A percentile compares a stretch with the other conserved stretches of the same genome.
Conservation (phyloP, 1,140 invertebrate species). For the Megalopta genalis region DNA sequence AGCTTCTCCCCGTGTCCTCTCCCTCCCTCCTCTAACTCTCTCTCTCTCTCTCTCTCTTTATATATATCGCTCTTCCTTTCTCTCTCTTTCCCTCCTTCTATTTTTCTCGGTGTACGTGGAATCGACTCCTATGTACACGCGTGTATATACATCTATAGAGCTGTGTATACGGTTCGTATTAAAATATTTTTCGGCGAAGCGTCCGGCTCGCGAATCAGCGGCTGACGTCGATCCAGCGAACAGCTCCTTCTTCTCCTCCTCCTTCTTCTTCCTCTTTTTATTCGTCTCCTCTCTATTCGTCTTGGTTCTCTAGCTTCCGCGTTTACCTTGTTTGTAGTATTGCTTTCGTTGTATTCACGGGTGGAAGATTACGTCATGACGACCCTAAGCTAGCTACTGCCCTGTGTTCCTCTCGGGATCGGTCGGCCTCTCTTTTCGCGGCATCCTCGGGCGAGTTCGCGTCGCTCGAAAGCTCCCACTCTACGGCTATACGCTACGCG, state of each 20-base stretch:
- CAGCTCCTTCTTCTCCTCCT: slow-evolving; percentile 11
- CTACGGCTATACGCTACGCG: too few species aligned
- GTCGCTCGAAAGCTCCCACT: neutral
- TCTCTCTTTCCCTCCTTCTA: too few species aligned
- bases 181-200: slow-evolving; percentile 59
- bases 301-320: slow-evolving; percentile 16
- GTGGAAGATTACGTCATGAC: slow-evolving; percentile 70
- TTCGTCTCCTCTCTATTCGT: neutral
- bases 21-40: neutral
- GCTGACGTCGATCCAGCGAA: neutral
- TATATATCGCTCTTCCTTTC: too few species aligned
- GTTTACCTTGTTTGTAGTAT: slow-evolving; percentile 78
- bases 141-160: slow-evolving; percentile 25
- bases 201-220: neutral
- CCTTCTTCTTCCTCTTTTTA: slow-evolving; percentile 11
- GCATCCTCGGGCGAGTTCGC: neutral
- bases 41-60: slow-evolving; percentile 39
- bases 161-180: slow-evolving; percentile 40
- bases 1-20: neutral
- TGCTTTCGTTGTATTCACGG: slow-evolving; percentile 80
- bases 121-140: slow-evolving; percentile 21
- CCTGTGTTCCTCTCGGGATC: too few species aligned
- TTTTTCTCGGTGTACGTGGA: slow-evolving; percentile 11
- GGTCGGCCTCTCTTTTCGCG: too few species aligned
- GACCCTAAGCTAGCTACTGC: neutral